Base-by-base conservation (phyloP, 2,888 invertebrate species). In the Xestia sexstrigata region DNA sequence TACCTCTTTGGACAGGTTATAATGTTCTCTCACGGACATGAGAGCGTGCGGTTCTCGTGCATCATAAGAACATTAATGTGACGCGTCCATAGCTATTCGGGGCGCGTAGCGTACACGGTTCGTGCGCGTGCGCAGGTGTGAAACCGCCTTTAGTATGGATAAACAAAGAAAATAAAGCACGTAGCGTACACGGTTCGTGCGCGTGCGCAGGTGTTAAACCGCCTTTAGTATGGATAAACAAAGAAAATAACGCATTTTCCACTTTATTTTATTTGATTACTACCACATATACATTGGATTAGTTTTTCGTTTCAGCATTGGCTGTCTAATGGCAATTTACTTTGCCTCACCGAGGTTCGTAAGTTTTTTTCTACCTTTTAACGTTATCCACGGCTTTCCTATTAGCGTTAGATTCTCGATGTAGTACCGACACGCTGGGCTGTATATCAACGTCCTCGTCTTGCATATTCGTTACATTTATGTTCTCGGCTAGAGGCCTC, bases 401-500 rank as follows among this genome's bases (percentile, higher is more conserved):
- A 11, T 74, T 83, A 13, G 42, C 2, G 7, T 79, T 76, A n/a
- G 80, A 13, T n/a, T 91, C 89, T 1, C 83, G 87, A 0, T 88
- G 89, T 7, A 94, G 88, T 68, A 94, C 79, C 0, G 95, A 94
- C 82, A 93, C 87, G 81, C 94, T 95, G 1, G 92, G 82, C 39
- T 93, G 93, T 0, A 86, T 84, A 2, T 92, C 90, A 1, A 92
- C 90, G 15, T 84, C 78, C 8, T 90, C 89, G 0, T 89, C 89
- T 23, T 87, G 90, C 2, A 92, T 78, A 75, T 96, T 96, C n/a
- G 83, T 81, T 9, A 92, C 52, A 84, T 96, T 96, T 13, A 92
- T 90, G 73, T 96, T 96, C 63, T 95, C 95, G 4, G 69, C 87
- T 39, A 96, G 87, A 11, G 95, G 95, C 0, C 86, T 87, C 82